Evolutionary conservation across 2,113 vertebrate genomes (phyloP), one percentile per base, ranked within the genome.

Genomic region (Synodontis membranacea): DNA sequence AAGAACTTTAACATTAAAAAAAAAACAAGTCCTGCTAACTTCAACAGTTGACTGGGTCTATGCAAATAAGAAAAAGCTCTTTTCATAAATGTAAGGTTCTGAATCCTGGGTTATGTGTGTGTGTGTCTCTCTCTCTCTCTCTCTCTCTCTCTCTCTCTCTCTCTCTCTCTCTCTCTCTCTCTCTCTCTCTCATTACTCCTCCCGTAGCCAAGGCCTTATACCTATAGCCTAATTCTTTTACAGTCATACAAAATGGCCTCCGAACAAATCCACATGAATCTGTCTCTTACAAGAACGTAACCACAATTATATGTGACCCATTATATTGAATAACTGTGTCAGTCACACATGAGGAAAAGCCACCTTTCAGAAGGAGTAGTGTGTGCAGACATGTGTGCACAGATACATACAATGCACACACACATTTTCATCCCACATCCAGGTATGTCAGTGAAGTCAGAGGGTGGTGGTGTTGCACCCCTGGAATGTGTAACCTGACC

Each of bases 401-500:
- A 84, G 44, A 78, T 44, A 84, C 84, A 31, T 76, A 86, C 82
- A 58, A 87, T 42, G 50, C 85, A 87, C 78, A 85, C 68, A 46
- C 39, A 7, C 86, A n/a, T 74, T 56, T 44, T 52, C 28, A 56
- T 80, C 28, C 42, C 3, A 91, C 87, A 89, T 88, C 90, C 92
- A 94, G 94, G 93, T 94, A 95, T 94, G 93, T 93, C 91, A 90
- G 92, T 86, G 88, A 92, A 94, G 91, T 93, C 93, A 93, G 92
- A 91, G 93, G 78, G 90, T 90, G 91, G 92, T 94, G 92, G 50
- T 78, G 56, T 87, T 92, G 92, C 91, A 88, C 89, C 93, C 92
- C 92, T 92, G 94, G 95, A 95, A 95, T 95, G 95, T 86, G 94
- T 94, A 95, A 95, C 91, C 91, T 93, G 93, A 95, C 93, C 94